These are phyloP conservation scores for Torymus auratus DNA, from an alignment of 2,888 invertebrate genomes.

Conservation along the genomic window DNA sequence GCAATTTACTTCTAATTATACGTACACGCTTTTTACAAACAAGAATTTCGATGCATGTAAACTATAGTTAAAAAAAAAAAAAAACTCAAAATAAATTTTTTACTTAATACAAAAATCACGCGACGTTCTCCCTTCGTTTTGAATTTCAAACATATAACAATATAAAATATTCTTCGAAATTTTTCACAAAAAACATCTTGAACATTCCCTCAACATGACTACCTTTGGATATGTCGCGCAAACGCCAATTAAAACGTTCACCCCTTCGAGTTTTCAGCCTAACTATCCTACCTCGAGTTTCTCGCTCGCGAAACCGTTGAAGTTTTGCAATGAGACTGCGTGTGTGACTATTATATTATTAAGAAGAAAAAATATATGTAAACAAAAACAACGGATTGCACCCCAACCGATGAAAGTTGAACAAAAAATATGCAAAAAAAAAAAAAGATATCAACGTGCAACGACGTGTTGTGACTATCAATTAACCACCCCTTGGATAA, in stretches of 20 bases:
- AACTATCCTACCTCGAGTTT: background rate
- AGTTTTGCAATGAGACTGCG: conserved; percentile 39
- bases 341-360: conserved; percentile 57
- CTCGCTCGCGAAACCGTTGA: conserved; percentile 23
- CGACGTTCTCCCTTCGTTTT: no score
- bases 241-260: background rate
- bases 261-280: conserved; percentile 21
- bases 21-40: no score
- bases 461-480: conserved; percentile 70
- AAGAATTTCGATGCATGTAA: no score
- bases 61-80: no score
- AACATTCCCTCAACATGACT: conserved; percentile 35
- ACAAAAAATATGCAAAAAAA: conserved; percentile 56
- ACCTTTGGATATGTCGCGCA: conserved; percentile 28
- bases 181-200: background rate
- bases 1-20: no score
- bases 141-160: no score
- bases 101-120: no score
- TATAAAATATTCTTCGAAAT: background rate
- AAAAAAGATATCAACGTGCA: conserved; percentile 72
- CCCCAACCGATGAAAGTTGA: conserved; percentile 70
- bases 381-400: conserved; percentile 73
- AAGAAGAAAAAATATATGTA: conserved; percentile 59
- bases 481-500: conserved; percentile 71
- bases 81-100: no score